Percentiles rank a stretch among this genome's conserved stretches.
These are phyloP conservation scores for Stictonetta naevosa DNA, from an alignment of 2,113 vertebrate species.

Conservation along the genomic window DNA sequence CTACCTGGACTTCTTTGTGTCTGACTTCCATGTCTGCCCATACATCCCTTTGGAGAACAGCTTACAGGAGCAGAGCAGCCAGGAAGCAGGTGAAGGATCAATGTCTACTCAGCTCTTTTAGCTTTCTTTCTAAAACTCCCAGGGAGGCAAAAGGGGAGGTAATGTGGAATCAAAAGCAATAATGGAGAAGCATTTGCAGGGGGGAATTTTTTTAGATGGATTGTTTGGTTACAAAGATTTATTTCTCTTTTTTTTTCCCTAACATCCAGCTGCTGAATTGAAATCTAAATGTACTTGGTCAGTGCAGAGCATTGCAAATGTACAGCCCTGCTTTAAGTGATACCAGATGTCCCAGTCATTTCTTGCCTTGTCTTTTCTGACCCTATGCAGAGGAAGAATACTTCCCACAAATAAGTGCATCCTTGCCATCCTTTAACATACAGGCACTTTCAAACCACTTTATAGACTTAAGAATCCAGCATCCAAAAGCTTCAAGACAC, in stretches of 20 bases:
- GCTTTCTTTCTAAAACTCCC: neutral
- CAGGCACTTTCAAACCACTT: constrained; percentile 1
- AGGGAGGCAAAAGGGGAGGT: neutral
- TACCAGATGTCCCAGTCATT: neutral
- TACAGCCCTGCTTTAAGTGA: neutral
- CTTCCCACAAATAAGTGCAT: neutral
- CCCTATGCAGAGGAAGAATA: neutral
- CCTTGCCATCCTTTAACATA: neutral
- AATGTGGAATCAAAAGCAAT: constrained; percentile 30
- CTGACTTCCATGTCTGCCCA: neutral
- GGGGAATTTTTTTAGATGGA: neutral
- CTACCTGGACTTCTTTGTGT: neutral
- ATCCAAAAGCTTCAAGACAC: constrained; percentile 49
- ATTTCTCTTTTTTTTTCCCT: neutral
- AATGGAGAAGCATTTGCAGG: constrained; percentile 4
- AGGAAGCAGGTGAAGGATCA: constrained; percentile 31
- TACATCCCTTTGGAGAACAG: neutral
- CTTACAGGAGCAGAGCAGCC: neutral
- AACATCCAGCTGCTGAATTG: neutral
- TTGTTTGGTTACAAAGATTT: neutral
- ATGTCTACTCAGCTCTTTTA: constrained; percentile 13
- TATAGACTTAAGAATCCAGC: constrained; percentile 29
- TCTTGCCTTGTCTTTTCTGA: neutral
- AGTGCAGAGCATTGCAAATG: neutral
- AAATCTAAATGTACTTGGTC: neutral